Percentiles rank a stretch among this genome's conserved stretches.
Conservation (phyloP, 2,888 invertebrate genomes). For the Notocelia uddmanniana region DNA sequence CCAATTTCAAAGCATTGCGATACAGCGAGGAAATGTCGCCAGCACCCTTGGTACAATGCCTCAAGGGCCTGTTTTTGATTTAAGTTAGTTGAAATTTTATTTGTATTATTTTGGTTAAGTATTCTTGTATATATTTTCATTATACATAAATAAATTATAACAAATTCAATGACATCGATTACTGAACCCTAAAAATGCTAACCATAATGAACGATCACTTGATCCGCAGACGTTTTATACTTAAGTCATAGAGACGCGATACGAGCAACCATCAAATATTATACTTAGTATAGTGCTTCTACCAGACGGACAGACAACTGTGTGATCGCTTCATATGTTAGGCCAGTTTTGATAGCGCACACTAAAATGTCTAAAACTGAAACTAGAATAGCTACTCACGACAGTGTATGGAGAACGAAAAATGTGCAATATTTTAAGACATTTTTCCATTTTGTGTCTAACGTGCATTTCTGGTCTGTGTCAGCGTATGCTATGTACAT, state of each 20-base stretch:
- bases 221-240: background rate
- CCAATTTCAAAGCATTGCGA: too few species aligned
- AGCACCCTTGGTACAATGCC: too few species aligned
- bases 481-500: conserved; percentile 44
- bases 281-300: background rate
- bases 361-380: background rate
- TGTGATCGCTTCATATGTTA: too few species aligned
- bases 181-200: background rate
- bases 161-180: too few species aligned
- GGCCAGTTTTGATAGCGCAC: too few species aligned
- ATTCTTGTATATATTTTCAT: too few species aligned
- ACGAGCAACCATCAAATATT: background rate
- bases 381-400: background rate
- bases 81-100: too few species aligned
- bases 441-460: background rate
- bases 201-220: background rate
- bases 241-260: background rate
- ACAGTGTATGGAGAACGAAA: background rate
- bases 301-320: background rate
- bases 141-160: too few species aligned
- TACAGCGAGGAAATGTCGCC: too few species aligned
- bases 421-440: background rate
- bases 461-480: conserved; percentile 22
- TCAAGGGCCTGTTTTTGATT: too few species aligned
- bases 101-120: too few species aligned